phyloP scores from a whole-genome alignment of 2,888 invertebrate genomes.

The Melolontha melolontha region DNA sequence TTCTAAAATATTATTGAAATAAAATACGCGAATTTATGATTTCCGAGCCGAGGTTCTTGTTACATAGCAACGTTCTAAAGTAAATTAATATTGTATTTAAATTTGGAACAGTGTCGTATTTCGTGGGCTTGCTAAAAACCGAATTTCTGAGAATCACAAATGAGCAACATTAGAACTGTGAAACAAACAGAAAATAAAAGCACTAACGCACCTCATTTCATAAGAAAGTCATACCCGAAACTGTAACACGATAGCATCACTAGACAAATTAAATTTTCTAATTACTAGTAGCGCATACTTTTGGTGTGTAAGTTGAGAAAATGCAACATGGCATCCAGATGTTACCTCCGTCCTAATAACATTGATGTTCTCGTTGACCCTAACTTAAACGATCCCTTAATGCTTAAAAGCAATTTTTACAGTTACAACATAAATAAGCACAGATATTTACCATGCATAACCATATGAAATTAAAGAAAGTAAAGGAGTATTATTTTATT shows the following conservation, averaged over 20 bases:
- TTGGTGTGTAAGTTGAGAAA: conserved; percentile 28
- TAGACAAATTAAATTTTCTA: conserved; percentile 33
- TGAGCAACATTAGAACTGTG: conserved; percentile 11
- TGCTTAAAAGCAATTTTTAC: too few relatives aligned
- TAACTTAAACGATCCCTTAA: too few relatives aligned
- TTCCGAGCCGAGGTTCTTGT: too few relatives aligned
- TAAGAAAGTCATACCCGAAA: conserved; percentile 22
- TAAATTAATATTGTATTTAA: conserved; percentile 14
- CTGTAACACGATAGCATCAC: conserved; percentile 12
- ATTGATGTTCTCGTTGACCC: not conserved
- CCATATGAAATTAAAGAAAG: too few relatives aligned
- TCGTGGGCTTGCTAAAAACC: conserved; percentile 1
- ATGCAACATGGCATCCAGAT: conserved; percentile 37
- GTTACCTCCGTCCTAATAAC: conserved; percentile 11
- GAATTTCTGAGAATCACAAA: conserved; percentile 25
- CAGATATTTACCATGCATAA: too few relatives aligned
- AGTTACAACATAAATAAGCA: too few relatives aligned
- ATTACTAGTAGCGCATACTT: conserved; percentile 16
- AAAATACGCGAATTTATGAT: too few relatives aligned
- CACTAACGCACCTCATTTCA: conserved; percentile 11
- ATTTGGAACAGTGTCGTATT: conserved; percentile 19
- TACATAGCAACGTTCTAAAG: too few relatives aligned
- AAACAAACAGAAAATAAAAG: conserved; percentile 17
- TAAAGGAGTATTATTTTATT: too few relatives aligned
- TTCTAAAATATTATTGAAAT: too few relatives aligned